These are phyloP conservation scores for Lophochroa leadbeateri DNA, from an alignment of 2,113 vertebrate species.

Conservation along the genomic window DNA sequence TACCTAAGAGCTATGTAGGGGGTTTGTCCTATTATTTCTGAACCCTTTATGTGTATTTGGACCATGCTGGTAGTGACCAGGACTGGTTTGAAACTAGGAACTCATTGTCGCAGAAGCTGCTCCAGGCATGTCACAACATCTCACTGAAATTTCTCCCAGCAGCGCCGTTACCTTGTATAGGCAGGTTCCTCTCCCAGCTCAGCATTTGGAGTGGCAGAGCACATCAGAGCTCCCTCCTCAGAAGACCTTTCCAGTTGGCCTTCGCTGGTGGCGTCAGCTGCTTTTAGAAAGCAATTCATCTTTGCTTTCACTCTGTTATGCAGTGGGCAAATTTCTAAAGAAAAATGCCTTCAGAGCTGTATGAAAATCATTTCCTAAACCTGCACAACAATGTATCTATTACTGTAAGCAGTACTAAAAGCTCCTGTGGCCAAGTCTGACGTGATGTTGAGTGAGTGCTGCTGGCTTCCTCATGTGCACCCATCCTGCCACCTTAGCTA, in stretches of 20 bases:
- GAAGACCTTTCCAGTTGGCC: background rate
- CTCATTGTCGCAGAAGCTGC: background rate
- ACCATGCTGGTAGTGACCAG: background rate
- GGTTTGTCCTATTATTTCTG: background rate
- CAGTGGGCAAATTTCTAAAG: background rate
- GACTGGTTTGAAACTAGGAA: background rate
- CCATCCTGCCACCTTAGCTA: rapidly evolving
- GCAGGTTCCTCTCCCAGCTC: background rate
- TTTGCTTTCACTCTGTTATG: background rate
- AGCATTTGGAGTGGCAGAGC: background rate
- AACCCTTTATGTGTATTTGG: background rate
- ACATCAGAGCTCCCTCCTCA: background rate
- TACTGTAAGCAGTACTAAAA: background rate
- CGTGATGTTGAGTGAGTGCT: rapidly evolving
- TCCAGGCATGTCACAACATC: background rate
- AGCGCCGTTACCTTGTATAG: background rate
- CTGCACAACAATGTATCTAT: background rate
- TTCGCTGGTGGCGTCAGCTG: background rate
- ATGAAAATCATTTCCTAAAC: background rate
- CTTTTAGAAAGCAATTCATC: background rate
- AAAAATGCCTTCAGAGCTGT: background rate
- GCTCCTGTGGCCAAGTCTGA: rapidly evolving
- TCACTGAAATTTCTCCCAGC: background rate
- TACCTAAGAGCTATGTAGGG: background rate
- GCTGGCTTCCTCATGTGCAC: rapidly evolving